phyloP scores from a whole-genome alignment of 2,797 vertebrate species.

The Discoglossus pictus region DNA sequence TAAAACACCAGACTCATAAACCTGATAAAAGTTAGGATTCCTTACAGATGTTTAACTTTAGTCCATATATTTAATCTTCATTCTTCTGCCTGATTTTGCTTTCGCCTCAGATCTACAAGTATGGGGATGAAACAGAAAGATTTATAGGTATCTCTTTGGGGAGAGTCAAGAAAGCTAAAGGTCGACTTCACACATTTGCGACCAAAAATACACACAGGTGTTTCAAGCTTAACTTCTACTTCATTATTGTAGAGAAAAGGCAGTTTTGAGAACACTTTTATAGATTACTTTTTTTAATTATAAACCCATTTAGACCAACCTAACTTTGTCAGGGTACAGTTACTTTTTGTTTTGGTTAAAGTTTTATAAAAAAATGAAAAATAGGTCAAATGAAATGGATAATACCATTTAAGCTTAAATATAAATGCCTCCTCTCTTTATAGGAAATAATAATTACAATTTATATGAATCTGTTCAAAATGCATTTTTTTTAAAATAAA shows the following conservation, averaged over 20 bases:
- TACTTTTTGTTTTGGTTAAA: too few relatives aligned
- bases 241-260: not conserved
- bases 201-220: slow-evolving; percentile 10
- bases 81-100: slow-evolving; percentile 2
- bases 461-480: too few relatives aligned
- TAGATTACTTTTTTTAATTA: too few relatives aligned
- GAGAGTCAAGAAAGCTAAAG: not conserved
- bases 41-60: slow-evolving; percentile 5
- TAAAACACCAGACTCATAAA: not conserved
- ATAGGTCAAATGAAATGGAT: too few relatives aligned
- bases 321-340: too few relatives aligned
- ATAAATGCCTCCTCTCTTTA: too few relatives aligned
- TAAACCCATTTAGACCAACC: too few relatives aligned
- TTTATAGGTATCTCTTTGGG: slow-evolving; percentile 18
- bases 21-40: slow-evolving; percentile 8
- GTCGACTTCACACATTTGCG: not conserved
- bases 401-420: too few relatives aligned
- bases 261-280: not conserved
- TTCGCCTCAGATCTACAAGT: slow-evolving; percentile 6
- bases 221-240: not conserved
- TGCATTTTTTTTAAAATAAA: too few relatives aligned
- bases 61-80: slow-evolving; percentile 15
- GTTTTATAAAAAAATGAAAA: too few relatives aligned
- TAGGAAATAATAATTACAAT: too few relatives aligned
- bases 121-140: slow-evolving; percentile 19